These are phyloP conservation scores for Leptinotarsa lineolata DNA, from an alignment of 1,140 invertebrate species.

Conservation along the genomic window DNA sequence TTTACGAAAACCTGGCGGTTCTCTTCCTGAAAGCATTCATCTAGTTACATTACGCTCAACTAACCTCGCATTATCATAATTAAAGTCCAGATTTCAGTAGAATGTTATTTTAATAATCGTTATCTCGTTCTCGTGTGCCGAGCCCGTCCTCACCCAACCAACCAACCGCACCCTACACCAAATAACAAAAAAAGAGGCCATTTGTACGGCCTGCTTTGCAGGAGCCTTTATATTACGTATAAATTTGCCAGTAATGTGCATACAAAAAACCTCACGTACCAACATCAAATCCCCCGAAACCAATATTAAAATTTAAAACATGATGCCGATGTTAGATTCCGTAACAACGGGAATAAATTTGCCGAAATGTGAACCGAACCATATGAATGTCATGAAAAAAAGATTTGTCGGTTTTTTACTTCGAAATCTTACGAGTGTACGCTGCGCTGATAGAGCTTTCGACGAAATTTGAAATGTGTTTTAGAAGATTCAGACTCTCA, in stretches of 20 bases:
- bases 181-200: slow-evolving; percentile 24
- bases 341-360: slow-evolving; percentile 25
- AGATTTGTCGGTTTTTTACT: background rate
- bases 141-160: slow-evolving; percentile 1
- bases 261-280: slow-evolving; percentile 22
- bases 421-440: background rate
- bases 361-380: slow-evolving; percentile 1
- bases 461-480: background rate
- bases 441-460: background rate
- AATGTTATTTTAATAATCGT: slow-evolving; percentile 26
- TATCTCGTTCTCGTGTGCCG: slow-evolving; percentile 26
- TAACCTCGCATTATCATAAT: slow-evolving; percentile 21
- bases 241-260: slow-evolving; percentile 10
- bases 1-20: too few species aligned
- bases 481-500: background rate
- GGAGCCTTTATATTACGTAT: background rate
- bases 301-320: slow-evolving; percentile 30
- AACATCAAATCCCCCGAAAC: slow-evolving; percentile 19
- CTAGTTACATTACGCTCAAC: slow-evolving; percentile 11
- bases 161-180: slow-evolving; percentile 16
- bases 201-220: slow-evolving; percentile 22
- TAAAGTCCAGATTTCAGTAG: slow-evolving; percentile 19
- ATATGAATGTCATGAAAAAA: slow-evolving; percentile 22
- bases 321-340: slow-evolving; percentile 22
- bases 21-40: background rate